phyloP scores from a whole-genome alignment of 2,888 invertebrate genomes.

The Ectemnius lituratus region DNA sequence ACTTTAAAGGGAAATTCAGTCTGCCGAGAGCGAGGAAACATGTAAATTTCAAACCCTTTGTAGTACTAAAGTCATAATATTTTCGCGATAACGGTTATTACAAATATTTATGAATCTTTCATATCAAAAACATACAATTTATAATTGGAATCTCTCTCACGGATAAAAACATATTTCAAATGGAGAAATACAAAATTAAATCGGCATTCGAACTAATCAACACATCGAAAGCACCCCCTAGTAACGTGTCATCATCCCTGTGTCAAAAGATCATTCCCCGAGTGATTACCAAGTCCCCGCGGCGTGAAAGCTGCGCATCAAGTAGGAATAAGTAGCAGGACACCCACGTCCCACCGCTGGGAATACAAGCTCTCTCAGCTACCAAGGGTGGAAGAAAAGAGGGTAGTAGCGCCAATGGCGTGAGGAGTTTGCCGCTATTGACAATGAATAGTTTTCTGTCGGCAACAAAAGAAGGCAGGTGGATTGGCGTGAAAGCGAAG shows the following conservation, averaged over 20 bases:
- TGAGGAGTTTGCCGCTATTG: conserved; percentile 59
- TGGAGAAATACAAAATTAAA: too few species aligned
- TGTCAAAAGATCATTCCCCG: conserved; percentile 55
- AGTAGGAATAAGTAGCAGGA: conserved; percentile 26
- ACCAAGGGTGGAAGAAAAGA: conserved; percentile 44
- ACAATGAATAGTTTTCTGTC: conserved; percentile 64
- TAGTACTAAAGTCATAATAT: too few species aligned
- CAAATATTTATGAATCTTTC: too few species aligned
- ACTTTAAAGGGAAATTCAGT: neutral
- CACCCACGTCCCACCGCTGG: conserved; percentile 33
- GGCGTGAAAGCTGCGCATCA: neutral
- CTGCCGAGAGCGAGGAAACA: too few species aligned
- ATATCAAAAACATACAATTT: too few species aligned
- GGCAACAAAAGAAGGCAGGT: conserved; percentile 50
- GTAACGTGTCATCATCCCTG: neutral
- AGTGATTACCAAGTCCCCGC: conserved; percentile 42
- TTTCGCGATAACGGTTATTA: too few species aligned
- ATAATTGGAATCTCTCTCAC: too few species aligned
- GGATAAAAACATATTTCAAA: too few species aligned
- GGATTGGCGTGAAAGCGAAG: conserved; percentile 34
- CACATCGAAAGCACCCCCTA: too few species aligned
- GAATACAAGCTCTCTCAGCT: conserved; percentile 37
- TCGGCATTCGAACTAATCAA: too few species aligned
- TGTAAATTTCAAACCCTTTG: too few species aligned
- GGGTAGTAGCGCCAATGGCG: conserved; percentile 52